Evolutionary conservation across 1,140 invertebrate genomes (phyloP), one percentile per base, ranked within the genome.

Genomic region (Pseudobourletiella spinata): DNA sequence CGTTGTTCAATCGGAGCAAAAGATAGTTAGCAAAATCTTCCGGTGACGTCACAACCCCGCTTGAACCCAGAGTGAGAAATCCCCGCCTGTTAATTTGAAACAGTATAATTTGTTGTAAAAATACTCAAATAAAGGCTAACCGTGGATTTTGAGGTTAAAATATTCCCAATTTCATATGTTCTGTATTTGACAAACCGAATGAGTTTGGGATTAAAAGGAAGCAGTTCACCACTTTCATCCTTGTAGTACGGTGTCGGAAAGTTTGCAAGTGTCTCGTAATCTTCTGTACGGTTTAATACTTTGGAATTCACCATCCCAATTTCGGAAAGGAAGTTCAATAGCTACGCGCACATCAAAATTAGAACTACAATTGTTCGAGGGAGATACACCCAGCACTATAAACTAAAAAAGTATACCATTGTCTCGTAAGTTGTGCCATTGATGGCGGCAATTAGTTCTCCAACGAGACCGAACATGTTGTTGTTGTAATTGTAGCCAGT

Each of bases 11-110:
- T 18, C 59, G 59, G 28, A 65, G 61, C 35, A 24, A 30, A 30
- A 65, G 26, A 52, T 65, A 65, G 6, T 57, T 50, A 8, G 32
- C 25, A 54, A 65, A 58, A 16, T 65, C 64, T 51, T 58, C 60
- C 8, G 64, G 25, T 18, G 59, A 20, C 1, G 29, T 50, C 15
- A 61, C 29, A 28, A 65, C 48, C 2, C 64, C 64, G n/a, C 64
- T 59, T 22, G 59, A 35, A 0, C 58, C 59, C 18, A 30, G 24
- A 39, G 32, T 20, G 54, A 54, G 22, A 15, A 18, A 32, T 22
- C 46, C 46, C 25, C 59, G 55, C 50, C 64, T 61, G 43, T 18
- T 2, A 1, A 28, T 42, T 43, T 30, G 26, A n/a, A 15, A 15
- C 6, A 25, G 14, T 44, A 56, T n/a, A 42, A 22, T 28, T 15